Conservation (phyloP, 2,113 vertebrate genomes). For the Albula goreensis region DNA sequence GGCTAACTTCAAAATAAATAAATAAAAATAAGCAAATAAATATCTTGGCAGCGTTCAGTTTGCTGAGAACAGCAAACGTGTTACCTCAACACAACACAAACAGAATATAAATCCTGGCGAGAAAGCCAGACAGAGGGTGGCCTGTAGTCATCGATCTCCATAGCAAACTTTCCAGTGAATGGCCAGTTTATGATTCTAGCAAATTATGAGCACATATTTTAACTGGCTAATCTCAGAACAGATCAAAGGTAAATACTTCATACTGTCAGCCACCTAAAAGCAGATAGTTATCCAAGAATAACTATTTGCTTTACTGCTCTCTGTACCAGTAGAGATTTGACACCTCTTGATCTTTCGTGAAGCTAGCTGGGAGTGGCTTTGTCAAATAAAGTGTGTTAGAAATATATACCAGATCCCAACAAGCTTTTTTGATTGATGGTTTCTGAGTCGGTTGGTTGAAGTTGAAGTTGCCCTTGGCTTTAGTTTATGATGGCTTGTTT, state of each 20-base stretch:
- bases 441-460: not conserved
- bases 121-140: not conserved
- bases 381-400: not conserved
- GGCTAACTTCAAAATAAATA: no score
- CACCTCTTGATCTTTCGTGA: not conserved
- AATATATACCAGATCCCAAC: not conserved
- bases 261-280: not conserved
- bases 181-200: slow-evolving; percentile 2
- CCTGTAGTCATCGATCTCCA: not conserved
- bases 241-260: not conserved
- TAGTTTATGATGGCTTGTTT: not conserved
- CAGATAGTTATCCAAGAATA: slow-evolving; percentile 1
- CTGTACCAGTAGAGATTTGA: not conserved
- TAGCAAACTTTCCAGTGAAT: not conserved
- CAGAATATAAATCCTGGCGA: not conserved
- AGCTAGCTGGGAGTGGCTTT: not conserved
- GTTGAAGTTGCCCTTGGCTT: not conserved
- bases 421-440: not conserved
- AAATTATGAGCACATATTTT: not conserved
- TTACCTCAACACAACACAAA: not conserved
- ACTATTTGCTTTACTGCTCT: not conserved
- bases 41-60: not conserved
- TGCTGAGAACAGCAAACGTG: not conserved
- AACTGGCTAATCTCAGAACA: not conserved
- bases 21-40: no score